Evolutionary conservation across 2,797 vertebrate species (phyloP).

Genomic region (Chanos chanos): DNA sequence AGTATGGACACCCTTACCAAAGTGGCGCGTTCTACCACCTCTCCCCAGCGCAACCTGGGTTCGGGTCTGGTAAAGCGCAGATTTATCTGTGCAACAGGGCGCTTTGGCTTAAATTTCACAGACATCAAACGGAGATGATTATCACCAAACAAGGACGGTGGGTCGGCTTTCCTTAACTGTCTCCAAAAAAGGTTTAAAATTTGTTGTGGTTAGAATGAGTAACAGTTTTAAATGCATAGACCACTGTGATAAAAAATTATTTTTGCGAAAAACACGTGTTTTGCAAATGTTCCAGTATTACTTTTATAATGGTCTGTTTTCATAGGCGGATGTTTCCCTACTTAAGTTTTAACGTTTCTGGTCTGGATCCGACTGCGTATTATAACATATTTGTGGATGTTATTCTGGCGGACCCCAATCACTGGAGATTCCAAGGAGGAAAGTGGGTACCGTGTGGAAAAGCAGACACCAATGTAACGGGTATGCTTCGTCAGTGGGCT

Average conservation of each 20-base stretch:
- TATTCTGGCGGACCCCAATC: constrained; percentile 97
- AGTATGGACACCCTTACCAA: constrained; percentile 97
- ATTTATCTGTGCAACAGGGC: constrained; percentile 99
- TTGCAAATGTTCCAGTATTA: too few relatives aligned
- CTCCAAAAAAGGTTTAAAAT: background rate
- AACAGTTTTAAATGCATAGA: background rate
- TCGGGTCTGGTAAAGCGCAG: constrained; percentile 98
- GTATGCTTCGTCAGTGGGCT: constrained; percentile 60
- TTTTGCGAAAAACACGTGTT: too few relatives aligned
- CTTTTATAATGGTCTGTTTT: constrained; percentile 6
- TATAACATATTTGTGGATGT: constrained; percentile 99
- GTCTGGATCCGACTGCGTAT: constrained; percentile 96
- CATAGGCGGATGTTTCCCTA: constrained; percentile 97
- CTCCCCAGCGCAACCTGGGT: constrained; percentile 89
- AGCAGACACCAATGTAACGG: constrained; percentile 98
- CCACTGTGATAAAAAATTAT: too few relatives aligned
- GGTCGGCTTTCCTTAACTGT: constrained; percentile 56
- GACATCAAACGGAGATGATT: constrained; percentile 99
- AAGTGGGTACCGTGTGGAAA: constrained; percentile 99
- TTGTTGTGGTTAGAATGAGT: too few relatives aligned
- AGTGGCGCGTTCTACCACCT: constrained; percentile 98
- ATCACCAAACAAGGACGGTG: constrained; percentile 99
- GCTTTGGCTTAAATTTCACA: constrained; percentile 98
- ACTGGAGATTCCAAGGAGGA: constrained; percentile 99
- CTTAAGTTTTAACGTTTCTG: constrained; percentile 98